Conservation (phyloP, 2,797 vertebrate species). For the Aselliscus stoliczkanus region DNA sequence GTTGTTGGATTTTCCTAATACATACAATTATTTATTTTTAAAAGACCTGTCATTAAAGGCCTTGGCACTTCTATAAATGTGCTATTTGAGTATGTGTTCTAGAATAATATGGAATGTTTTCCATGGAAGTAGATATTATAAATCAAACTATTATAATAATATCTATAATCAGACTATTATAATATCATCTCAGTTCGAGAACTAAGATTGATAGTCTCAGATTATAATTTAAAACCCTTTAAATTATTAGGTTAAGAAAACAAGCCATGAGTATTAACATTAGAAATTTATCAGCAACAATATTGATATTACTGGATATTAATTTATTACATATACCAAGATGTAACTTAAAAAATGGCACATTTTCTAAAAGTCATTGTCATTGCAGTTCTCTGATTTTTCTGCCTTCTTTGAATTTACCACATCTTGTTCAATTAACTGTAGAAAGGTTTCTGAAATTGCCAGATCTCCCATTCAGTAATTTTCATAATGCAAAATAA, state of each 20-base stretch:
- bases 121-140: not conserved
- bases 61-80: not conserved
- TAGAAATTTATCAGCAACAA: not conserved
- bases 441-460: not conserved
- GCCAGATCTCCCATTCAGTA: not conserved
- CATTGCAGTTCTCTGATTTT: not conserved
- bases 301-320: not conserved
- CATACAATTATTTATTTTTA: not conserved
- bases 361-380: not conserved
- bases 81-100: not conserved
- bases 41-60: not conserved
- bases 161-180: too few species aligned
- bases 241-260: not conserved
- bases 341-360: not conserved
- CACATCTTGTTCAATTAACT: not conserved
- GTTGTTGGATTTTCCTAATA: slow-evolving; percentile 1
- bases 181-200: not conserved
- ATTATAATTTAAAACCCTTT: slow-evolving; percentile 1
- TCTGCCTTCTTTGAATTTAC: not conserved
- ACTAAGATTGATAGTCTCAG: not conserved
- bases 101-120: not conserved
- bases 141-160: too few species aligned
- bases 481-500: not conserved
- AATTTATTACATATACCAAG: not conserved
- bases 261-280: not conserved